phyloP scores from a whole-genome alignment of 2,797 vertebrate genomes.

The Geotria australis region DNA sequence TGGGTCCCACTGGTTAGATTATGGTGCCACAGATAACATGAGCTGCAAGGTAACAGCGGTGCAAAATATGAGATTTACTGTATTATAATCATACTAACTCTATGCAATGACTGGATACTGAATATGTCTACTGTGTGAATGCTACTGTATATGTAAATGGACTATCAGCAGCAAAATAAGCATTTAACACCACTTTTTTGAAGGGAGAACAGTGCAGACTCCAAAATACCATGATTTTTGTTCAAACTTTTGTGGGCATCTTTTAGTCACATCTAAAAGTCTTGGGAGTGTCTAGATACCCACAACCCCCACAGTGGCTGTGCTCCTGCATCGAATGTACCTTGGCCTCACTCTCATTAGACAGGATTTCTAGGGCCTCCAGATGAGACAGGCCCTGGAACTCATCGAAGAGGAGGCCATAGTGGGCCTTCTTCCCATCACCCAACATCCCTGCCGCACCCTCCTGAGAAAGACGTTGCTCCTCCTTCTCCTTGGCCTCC shows the following conservation, averaged over 20 bases:
- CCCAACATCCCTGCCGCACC: slow-evolving; percentile 15
- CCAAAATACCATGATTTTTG: background rate
- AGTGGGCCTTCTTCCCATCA: slow-evolving; percentile 48
- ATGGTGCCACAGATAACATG: too few relatives aligned
- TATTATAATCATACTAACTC: too few relatives aligned
- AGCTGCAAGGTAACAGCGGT: too few relatives aligned
- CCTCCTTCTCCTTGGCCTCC: slow-evolving; percentile 89
- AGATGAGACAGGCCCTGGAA: slow-evolving; percentile 87
- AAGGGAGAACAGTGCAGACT: too few relatives aligned
- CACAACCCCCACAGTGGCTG: slow-evolving; percentile 1
- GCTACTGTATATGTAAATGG: background rate
- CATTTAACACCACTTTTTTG: background rate
- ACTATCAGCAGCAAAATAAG: background rate
- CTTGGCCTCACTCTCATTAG: slow-evolving; percentile 75
- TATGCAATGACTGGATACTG: too few relatives aligned
- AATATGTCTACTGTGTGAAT: too few relatives aligned
- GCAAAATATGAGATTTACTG: too few relatives aligned
- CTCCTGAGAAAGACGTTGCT: slow-evolving; percentile 38
- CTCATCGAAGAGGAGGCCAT: slow-evolving; percentile 74
- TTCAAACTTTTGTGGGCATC: background rate
- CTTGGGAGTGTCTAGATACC: slow-evolving; percentile 4
- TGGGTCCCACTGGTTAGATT: too few relatives aligned
- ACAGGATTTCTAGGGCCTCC: slow-evolving; percentile 88
- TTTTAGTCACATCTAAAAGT: background rate
- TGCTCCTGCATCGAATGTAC: slow-evolving; percentile 10